Base-by-base conservation (phyloP, 2,113 vertebrate species). In the Turdus rufiventris region DNA sequence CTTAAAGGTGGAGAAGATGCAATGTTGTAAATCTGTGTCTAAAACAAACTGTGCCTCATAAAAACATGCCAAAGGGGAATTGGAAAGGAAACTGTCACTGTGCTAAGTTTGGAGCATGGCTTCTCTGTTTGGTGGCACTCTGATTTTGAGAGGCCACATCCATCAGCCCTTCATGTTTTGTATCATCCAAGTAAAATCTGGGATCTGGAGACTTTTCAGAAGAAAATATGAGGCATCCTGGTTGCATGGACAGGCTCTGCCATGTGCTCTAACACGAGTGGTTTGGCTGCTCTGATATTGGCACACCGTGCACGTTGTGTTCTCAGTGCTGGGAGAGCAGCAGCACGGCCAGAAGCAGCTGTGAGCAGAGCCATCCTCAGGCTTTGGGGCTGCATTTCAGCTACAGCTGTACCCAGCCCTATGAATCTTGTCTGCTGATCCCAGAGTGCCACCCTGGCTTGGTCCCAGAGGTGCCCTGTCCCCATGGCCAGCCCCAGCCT, bases 211-310 rank as follows among this genome's bases (percentile, higher is more conserved):
- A 60, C 19, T 75, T 51, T 77, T 14, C 23, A 31, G 25, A 36
- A n/a, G 53, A 43, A 91, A 78, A 73, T 1, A 15, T 18, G n/a
- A 75, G 47, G 14, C 68, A 14, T 18, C 16, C 18, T 0, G 1
- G 33, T 19, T 8, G 3, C 38, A 62, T 3, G 18, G 48, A 58
- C 10, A 81, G 38, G 43, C 10, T 91, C 38, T 87, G 65, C 18
- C 21, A 40, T 0, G 1, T 42, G 21, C 20, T 71, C 14, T 1
- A 1, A 53, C 18, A 12, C 1, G 5, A 16, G 10, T 62, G 28
- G 18, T 50, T 72, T 76, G 34, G 11, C 25, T 74, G n/a, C 28
- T 80, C 36, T 84, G 50, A 23, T 34, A 18, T 0, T 0, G 6
- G 21, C 11, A 18, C 31, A 18, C 53, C 8, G 2, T 5, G 16